Base-by-base conservation (phyloP, 2,888 invertebrate species). In the Latrodectus hesperus region DNA sequence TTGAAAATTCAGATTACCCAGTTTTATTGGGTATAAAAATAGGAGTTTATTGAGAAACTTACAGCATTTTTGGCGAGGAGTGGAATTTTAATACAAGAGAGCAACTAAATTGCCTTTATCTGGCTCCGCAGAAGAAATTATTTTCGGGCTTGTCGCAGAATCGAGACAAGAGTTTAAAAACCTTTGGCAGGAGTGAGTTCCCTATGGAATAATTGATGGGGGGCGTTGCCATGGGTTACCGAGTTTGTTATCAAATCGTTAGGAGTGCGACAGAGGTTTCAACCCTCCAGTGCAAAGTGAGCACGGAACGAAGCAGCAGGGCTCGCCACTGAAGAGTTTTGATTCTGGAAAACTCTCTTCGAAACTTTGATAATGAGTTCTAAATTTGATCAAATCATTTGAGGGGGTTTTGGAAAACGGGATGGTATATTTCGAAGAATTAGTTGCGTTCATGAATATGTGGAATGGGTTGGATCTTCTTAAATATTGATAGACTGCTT, bases 161-260 rank as follows among this genome's bases (percentile, higher is more conserved):
- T 73, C 73, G 51, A 60, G 60, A 60, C 12, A 16, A 12, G 60
- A 64, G 73, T 38, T 81, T 81, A 73, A 64, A 72, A 73, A 81
- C 80, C 80, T 72, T 73, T 60, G 22, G 49, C 73, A 65, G 73
- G 17, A 6, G n/a, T 60, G 60, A 60, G 60, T 52, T 72, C 77
- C 77, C 77, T 53, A 12, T n/a, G 78, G 84, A 72, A 78, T 78
- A 76, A 73, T 73, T 84, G 83, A 71, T 16, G 70, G 70, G 49
- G 70, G 51, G 17, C 71, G 84, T 84, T 84, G 78, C 84, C 55
- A 84, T 72, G 78, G 84, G 84, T 78, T 78, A 84, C 84, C 53
- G 38, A 78, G 84, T 84, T 84, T 84, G 84, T 84, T 84, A 78
- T 65, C 78, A 78, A 78, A 75, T 75, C 82, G 55, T 82, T 74